phyloP scores from a whole-genome alignment of 2,888 invertebrate species.

The Glaucopsyche alexis region DNA sequence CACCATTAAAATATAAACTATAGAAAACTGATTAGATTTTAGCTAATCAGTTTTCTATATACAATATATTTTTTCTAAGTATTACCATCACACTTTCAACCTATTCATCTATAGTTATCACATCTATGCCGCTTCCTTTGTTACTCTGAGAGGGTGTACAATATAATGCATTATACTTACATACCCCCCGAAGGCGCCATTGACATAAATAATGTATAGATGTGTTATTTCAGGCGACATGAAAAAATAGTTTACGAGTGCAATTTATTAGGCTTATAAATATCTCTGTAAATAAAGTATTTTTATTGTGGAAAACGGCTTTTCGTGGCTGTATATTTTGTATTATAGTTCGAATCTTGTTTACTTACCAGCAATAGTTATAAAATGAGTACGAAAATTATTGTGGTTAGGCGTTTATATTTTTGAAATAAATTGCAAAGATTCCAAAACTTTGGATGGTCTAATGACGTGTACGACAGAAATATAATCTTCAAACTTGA shows the following conservation, averaged over 20 bases:
- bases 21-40: too few relatives aligned
- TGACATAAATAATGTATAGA: slow-evolving; percentile 23
- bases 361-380: neutral
- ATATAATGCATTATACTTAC: slow-evolving; percentile 16
- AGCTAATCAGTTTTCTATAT: too few relatives aligned
- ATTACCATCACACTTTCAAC: too few relatives aligned
- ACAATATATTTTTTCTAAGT: too few relatives aligned
- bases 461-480: too few relatives aligned
- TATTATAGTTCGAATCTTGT: neutral
- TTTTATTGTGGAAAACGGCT: neutral
- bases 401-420: too few relatives aligned
- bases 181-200: slow-evolving; percentile 21
- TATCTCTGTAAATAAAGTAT: neutral
- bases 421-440: too few relatives aligned
- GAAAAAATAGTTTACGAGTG: neutral
- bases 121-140: slow-evolving; percentile 1
- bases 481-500: too few relatives aligned
- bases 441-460: too few relatives aligned
- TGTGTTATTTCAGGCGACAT: slow-evolving; percentile 13
- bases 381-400: too few relatives aligned
- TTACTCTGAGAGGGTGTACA: slow-evolving; percentile 1
- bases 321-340: neutral
- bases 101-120: neutral
- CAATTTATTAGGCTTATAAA: slow-evolving; percentile 5
- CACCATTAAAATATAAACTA: too few relatives aligned